Evolutionary conservation across 53 echinoderm and acorn worm species (phyloP).

Genomic region (Echinometra lucunter): DNA sequence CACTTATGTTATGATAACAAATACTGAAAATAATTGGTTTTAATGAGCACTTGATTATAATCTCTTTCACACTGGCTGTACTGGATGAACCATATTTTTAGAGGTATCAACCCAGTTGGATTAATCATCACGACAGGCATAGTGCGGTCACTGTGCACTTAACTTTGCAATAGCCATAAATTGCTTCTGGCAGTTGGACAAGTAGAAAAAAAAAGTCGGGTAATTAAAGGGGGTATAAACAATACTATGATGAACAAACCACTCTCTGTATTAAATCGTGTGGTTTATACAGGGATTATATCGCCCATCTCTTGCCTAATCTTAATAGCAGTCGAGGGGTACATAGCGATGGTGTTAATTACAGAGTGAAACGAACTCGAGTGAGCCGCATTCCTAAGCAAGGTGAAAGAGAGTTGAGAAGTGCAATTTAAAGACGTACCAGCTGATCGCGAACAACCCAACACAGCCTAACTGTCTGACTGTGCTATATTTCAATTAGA

Average conservation of each 20-base stretch:
- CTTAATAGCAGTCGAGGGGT: slow-evolving; percentile 6
- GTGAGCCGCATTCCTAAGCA: slow-evolving; percentile 9
- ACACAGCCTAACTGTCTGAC: background rate
- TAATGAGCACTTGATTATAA: slow-evolving; percentile 14
- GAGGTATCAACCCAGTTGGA: background rate
- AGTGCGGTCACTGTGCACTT: background rate
- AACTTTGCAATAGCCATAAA: background rate
- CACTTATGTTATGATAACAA: slow-evolving; percentile 28
- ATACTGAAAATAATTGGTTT: background rate
- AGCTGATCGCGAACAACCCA: background rate
- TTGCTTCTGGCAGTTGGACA: background rate
- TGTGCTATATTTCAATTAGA: background rate
- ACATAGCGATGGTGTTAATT: slow-evolving; percentile 56
- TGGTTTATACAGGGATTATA: background rate
- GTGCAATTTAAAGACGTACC: background rate
- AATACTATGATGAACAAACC: slow-evolving; percentile 21
- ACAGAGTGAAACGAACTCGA: slow-evolving; percentile 46
- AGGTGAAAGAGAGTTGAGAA: slow-evolving; percentile 47
- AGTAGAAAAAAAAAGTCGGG: background rate
- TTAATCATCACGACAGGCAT: background rate
- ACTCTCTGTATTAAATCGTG: background rate
- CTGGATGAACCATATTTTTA: background rate
- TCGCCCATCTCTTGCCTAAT: background rate
- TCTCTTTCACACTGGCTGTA: background rate
- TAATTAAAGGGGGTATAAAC: slow-evolving; percentile 40